These are phyloP conservation scores for Rhagonycha lutea DNA, from an alignment of 2,888 invertebrate genomes.

Conservation along the genomic window DNA sequence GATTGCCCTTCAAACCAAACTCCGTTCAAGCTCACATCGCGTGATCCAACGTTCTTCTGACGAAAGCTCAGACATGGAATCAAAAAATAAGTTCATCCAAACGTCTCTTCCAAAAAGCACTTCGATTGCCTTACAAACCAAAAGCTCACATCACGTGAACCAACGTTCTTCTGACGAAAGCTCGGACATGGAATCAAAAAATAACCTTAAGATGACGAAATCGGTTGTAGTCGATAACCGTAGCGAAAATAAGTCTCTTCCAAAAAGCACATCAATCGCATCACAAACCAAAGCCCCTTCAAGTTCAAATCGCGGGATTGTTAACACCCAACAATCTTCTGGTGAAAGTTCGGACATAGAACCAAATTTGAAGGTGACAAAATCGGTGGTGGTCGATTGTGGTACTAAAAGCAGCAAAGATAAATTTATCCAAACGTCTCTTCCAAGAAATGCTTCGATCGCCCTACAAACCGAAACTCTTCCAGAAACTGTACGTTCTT, in stretches of 20 bases:
- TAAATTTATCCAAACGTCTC: not conserved
- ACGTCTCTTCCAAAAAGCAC: slow-evolving; percentile 24
- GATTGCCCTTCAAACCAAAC: slow-evolving; percentile 36
- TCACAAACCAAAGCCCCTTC: slow-evolving; percentile 33
- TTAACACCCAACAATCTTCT: not conserved
- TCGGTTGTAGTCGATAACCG: not conserved
- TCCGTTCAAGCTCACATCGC: not conserved
- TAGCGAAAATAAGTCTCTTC: slow-evolving; percentile 24
- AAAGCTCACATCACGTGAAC: not conserved
- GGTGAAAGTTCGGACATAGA: not conserved
- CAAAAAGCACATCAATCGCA: slow-evolving; percentile 27
- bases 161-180: not conserved
- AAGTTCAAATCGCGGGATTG: no score
- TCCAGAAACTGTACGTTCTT: not conserved
- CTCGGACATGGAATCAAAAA: not conserved
- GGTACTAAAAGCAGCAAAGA: not conserved
- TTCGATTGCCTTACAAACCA: slow-evolving; percentile 37
- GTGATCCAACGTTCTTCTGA: not conserved
- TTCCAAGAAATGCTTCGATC: not conserved
- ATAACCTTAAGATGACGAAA: not conserved
- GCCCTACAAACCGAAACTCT: not conserved
- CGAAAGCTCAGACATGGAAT: not conserved
- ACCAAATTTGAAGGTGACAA: not conserved
- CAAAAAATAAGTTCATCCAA: slow-evolving; percentile 31
- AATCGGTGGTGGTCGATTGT: not conserved